A percentile compares a stretch with the other conserved stretches of the same genome.
These are phyloP conservation scores for Leptura quadrifasciata DNA, from an alignment of 2,888 invertebrate species.

Conservation along the genomic window DNA sequence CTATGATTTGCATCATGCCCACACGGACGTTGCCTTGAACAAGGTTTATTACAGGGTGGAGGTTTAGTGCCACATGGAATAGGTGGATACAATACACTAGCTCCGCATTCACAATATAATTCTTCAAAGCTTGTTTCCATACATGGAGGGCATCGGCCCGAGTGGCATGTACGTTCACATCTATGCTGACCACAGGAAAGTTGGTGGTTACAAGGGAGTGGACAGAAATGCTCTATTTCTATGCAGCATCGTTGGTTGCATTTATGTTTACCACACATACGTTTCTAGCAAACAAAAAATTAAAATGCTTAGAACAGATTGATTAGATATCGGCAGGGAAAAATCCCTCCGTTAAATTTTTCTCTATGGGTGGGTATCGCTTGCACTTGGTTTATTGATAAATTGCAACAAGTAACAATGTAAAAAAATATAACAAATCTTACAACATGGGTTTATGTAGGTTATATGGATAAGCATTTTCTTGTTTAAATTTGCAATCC, in stretches of 20 bases:
- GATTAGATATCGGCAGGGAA: too few species aligned
- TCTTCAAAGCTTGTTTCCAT: conserved; percentile 90
- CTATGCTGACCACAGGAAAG: conserved; percentile 92
- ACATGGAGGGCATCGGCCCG: conserved; percentile 88
- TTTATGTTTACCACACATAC: conserved; percentile 91
- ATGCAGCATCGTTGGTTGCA: conserved; percentile 94
- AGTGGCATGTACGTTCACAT: conserved; percentile 93
- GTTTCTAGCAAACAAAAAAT: conserved; percentile 75
- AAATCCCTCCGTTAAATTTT: too few species aligned
- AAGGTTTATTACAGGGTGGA: conserved; percentile 87
- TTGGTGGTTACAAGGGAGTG: conserved; percentile 86
- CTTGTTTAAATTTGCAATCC: too few species aligned
- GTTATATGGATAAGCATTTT: too few species aligned
- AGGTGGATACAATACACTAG: conserved; percentile 90
- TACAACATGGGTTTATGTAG: too few species aligned
- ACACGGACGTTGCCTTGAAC: conserved; percentile 86
- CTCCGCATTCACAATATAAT: conserved; percentile 93
- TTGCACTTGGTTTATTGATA: too few species aligned
- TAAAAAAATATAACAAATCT: too few species aligned
- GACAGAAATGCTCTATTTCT: conserved; percentile 90
- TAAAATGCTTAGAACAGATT: too few species aligned
- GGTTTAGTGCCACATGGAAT: conserved; percentile 93
- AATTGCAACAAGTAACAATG: too few species aligned
- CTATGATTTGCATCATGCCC: conserved; percentile 88
- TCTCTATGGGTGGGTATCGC: too few species aligned